These are phyloP conservation scores for Panagrolaimus sp. DNA, from an alignment of 1,140 invertebrate species.

Conservation along the genomic window DNA sequence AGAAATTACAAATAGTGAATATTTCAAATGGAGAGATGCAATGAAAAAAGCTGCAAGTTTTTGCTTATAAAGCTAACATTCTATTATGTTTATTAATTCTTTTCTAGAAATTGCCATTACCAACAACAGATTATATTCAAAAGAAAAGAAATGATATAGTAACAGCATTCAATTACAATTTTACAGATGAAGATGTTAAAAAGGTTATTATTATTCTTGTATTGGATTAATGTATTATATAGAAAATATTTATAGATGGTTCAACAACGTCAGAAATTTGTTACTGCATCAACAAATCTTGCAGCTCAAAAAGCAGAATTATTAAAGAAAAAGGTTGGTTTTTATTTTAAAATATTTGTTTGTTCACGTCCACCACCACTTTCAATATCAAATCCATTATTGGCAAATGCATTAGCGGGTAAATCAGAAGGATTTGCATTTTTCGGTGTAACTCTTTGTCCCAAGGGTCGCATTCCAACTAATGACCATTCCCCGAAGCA, in stretches of 20 bases:
- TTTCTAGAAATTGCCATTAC: conserved; percentile 70
- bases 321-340: conserved; percentile 75
- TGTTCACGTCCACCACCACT: neutral
- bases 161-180: conserved; percentile 79
- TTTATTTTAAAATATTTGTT: neutral
- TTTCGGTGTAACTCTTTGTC: neutral
- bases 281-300: conserved; percentile 86
- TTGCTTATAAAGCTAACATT: neutral
- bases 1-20: conserved; percentile 86
- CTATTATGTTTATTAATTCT: neutral
- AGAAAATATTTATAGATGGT: conserved; percentile 68
- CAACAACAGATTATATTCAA: conserved; percentile 75
- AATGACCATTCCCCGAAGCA: conserved; percentile 12
- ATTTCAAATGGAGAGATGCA: conserved; percentile 81
- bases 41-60: conserved; percentile 63
- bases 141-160: conserved; percentile 81
- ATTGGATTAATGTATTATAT: too few relatives aligned
- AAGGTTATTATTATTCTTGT: conserved; percentile 60
- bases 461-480: neutral
- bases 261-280: conserved; percentile 83
- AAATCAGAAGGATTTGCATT: neutral
- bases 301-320: conserved; percentile 90
- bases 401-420: neutral
- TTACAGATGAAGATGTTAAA: conserved; percentile 75
- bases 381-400: neutral